Evolutionary conservation across 2,888 invertebrate species (phyloP).

Genomic region (Hecatera dysodea): DNA sequence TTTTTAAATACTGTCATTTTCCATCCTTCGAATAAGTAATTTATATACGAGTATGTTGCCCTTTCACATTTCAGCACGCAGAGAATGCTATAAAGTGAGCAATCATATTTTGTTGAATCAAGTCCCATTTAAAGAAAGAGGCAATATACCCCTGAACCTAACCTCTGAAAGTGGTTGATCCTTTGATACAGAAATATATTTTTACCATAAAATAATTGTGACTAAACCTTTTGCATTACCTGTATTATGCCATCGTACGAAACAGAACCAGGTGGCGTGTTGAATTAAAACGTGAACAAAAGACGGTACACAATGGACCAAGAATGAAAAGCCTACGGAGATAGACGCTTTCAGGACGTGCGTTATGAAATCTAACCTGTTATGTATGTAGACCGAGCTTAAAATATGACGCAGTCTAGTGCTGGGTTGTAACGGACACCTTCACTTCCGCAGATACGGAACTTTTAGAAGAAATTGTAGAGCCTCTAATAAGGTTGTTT

Average conservation of each 20-base stretch:
- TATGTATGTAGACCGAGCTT: slow-evolving; percentile 41
- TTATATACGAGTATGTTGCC: too few species aligned
- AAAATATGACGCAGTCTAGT: slow-evolving; percentile 43
- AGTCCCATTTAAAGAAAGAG: too few species aligned
- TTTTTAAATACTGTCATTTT: too few species aligned
- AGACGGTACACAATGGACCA: slow-evolving; percentile 69
- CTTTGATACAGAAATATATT: neutral
- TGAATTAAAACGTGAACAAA: slow-evolving; percentile 75
- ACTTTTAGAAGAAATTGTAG: neutral
- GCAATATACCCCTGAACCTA: neutral
- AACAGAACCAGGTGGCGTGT: slow-evolving; percentile 66
- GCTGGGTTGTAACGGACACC: neutral
- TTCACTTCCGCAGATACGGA: neutral
- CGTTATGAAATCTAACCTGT: slow-evolving; percentile 69
- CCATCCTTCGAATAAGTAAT: too few species aligned
- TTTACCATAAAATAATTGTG: neutral
- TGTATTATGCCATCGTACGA: slow-evolving; percentile 8
- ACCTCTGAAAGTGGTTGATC: neutral
- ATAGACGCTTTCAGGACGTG: slow-evolving; percentile 64
- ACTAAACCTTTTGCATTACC: slow-evolving; percentile 29
- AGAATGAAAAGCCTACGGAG: slow-evolving; percentile 68
- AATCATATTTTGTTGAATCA: neutral
- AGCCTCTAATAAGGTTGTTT: neutral
- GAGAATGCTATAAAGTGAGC: neutral
- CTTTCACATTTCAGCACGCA: too few species aligned